Percentiles rank a stretch among this genome's conserved stretches.
phyloP scores from a whole-genome alignment of 1,140 invertebrate species.

The Oryzaephilus surinamensis region DNA sequence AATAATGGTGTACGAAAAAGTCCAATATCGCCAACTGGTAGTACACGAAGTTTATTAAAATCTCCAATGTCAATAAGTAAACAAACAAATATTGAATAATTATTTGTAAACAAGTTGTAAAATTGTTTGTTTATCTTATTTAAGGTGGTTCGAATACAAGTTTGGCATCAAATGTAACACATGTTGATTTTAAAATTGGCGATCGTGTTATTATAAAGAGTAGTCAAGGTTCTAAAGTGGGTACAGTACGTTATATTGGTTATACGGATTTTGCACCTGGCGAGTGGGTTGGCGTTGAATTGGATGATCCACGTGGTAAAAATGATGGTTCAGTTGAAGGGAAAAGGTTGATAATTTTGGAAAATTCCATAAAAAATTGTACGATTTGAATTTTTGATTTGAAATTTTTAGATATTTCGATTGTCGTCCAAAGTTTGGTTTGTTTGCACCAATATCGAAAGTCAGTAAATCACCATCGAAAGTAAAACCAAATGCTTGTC shows the following conservation, averaged over 20 bases:
- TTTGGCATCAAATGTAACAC: constrained; percentile 39
- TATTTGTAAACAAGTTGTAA: constrained; percentile 4
- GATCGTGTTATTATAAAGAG: constrained; percentile 86
- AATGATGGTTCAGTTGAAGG: constrained; percentile 92
- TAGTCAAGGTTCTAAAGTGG: constrained; percentile 79
- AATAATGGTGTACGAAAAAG: constrained; percentile 22
- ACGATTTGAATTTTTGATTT: neutral
- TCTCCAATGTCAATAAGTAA: constrained; percentile 37
- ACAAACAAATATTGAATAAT: neutral
- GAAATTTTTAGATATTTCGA: constrained; percentile 76
- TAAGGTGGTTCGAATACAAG: constrained; percentile 54
- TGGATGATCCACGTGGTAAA: constrained; percentile 88
- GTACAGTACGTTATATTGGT: constrained; percentile 75
- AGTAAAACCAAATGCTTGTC: constrained; percentile 52
- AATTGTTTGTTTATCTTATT: constrained; percentile 10
- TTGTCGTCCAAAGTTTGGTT: constrained; percentile 77
- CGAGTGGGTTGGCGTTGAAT: constrained; percentile 89
- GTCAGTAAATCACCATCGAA: constrained; percentile 72
- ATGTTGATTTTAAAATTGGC: constrained; percentile 61
- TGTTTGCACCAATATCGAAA: constrained; percentile 86
- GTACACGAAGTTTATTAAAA: constrained; percentile 35
- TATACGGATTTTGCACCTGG: constrained; percentile 80
- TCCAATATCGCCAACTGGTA: constrained; percentile 39
- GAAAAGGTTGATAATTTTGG: constrained; percentile 47
- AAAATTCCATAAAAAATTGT: neutral